These are phyloP conservation scores for Ctenoplectra terminalis DNA, from an alignment of 1,140 invertebrate genomes.

Conservation along the genomic window DNA sequence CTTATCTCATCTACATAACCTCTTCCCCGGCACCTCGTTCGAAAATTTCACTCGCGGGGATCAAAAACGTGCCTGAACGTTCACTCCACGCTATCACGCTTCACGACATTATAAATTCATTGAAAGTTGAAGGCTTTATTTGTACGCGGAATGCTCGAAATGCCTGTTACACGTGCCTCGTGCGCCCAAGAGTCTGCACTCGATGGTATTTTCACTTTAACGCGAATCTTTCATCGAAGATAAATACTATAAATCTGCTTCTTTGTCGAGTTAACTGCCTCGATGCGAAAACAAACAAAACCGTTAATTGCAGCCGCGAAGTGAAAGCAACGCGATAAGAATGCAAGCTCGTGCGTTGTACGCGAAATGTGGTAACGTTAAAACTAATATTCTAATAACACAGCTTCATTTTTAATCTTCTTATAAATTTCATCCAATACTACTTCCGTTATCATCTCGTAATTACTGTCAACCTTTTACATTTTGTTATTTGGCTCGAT, in stretches of 20 bases:
- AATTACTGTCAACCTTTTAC: neutral
- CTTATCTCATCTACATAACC: constrained; percentile 77
- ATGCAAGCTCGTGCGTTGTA: neutral
- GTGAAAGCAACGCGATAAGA: constrained; percentile 22
- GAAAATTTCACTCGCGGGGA: constrained; percentile 52
- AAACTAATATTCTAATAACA: neutral
- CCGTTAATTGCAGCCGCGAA: neutral
- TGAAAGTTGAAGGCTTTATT: constrained; percentile 39
- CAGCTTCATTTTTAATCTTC: neutral
- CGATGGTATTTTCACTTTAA: neutral
- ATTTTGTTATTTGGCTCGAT: neutral
- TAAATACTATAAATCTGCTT: constrained; percentile 25
- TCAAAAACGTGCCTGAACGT: constrained; percentile 42
- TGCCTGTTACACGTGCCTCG: too few relatives aligned
- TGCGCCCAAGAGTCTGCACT: too few relatives aligned
- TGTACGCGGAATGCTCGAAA: neutral
- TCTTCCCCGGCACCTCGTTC: constrained; percentile 57
- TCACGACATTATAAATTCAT: constrained; percentile 46
- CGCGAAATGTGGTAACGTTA: neutral
- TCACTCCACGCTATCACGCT: constrained; percentile 8
- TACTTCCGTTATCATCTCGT: neutral
- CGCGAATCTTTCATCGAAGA: neutral
- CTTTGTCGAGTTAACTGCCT: neutral
- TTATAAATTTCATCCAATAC: neutral
- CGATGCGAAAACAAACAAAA: constrained; percentile 16